Evolutionary conservation across 1,140 invertebrate genomes (phyloP), one percentile per base, ranked within the genome.

Genomic region (Antheraea pernyi): DNA sequence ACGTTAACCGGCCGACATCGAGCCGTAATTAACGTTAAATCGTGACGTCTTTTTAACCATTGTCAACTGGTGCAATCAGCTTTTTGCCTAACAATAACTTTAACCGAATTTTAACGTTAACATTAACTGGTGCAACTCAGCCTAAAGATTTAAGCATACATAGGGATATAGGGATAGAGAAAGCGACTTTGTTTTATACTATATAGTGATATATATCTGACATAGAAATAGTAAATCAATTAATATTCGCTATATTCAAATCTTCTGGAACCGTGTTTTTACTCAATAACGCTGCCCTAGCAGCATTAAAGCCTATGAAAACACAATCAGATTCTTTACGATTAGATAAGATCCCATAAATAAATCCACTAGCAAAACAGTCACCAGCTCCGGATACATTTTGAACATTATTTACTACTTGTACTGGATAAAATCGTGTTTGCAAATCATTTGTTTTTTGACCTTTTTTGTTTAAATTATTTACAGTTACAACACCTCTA

Each of bases 351-450:
- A 94, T 81, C 0, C 92, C 94, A 53, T 91, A 82, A 61, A 95
- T 93, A 71, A 95, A 93, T 8, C 94, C 95, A 73, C 93, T 93
- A 18, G 94, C 92, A 76, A 95, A 94, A 84, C 94, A 95, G 75
- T 95, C 95, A 19, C 95, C 95, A 16, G 95, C 95, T 8, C 95
- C 95, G 19, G 94, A 95, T 3, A 95, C 94, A 88, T 94, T 95
- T 39, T 93, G 86, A 19, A 95, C 81, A 67, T 91, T 82, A 18
- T 82, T 59, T 19, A 94, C 72, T 65, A 76, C 68, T 42, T 91
- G 71, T 4, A 88, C 84, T 36, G 88, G 81, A 85, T 94, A 95
- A 69, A 93, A 88, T 46, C 90, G 11, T 11, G 13, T 53, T 83
- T 69, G 78, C 61, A 72, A 65, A 74, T 65, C 67, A 64, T 65